A percentile compares a stretch with the other conserved stretches of the same genome.
These are phyloP conservation scores for Probaryconus sp. DNA, from an alignment of 1,140 invertebrate genomes.

Conservation along the genomic window DNA sequence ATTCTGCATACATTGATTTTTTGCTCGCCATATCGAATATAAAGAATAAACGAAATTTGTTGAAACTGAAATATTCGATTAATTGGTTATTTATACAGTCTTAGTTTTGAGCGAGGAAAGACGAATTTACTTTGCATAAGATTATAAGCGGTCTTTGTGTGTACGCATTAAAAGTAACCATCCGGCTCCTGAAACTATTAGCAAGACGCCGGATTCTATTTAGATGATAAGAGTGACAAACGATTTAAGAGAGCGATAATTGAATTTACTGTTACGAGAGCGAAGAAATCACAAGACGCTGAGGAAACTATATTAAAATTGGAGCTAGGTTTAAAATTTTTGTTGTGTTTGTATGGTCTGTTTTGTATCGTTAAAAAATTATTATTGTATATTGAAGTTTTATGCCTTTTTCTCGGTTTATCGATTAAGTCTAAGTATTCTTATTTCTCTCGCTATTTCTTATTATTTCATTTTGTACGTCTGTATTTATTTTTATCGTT, in stretches of 20 bases:
- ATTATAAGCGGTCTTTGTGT: slow-evolving; percentile 64
- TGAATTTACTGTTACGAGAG: slow-evolving; percentile 76
- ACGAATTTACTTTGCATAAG: slow-evolving; percentile 67
- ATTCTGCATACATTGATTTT: slow-evolving; percentile 10
- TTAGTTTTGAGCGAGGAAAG: slow-evolving; percentile 56
- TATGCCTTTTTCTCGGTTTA: background rate
- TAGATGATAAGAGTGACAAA: slow-evolving; percentile 65
- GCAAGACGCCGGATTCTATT: slow-evolving; percentile 65
- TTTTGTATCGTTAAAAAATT: slow-evolving; percentile 1
- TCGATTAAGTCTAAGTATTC: no score
- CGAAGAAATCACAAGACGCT: slow-evolving; percentile 77
- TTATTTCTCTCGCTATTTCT: no score
- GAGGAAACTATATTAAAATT: slow-evolving; percentile 51
- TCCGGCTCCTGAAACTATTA: slow-evolving; percentile 65
- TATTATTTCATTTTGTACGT: no score
- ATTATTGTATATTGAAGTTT: background rate
- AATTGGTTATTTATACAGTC: slow-evolving; percentile 59
- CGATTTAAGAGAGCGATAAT: slow-evolving; percentile 70
- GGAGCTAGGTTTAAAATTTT: slow-evolving; percentile 25
- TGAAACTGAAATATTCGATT: slow-evolving; percentile 40
- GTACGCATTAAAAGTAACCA: slow-evolving; percentile 65
- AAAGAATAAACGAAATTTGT: slow-evolving; percentile 34
- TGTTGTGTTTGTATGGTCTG: slow-evolving; percentile 13
- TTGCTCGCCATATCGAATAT: slow-evolving; percentile 9
- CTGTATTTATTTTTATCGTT: no score